phyloP scores from a whole-genome alignment of 1,140 invertebrate genomes.

The Saccostrea glomerata region DNA sequence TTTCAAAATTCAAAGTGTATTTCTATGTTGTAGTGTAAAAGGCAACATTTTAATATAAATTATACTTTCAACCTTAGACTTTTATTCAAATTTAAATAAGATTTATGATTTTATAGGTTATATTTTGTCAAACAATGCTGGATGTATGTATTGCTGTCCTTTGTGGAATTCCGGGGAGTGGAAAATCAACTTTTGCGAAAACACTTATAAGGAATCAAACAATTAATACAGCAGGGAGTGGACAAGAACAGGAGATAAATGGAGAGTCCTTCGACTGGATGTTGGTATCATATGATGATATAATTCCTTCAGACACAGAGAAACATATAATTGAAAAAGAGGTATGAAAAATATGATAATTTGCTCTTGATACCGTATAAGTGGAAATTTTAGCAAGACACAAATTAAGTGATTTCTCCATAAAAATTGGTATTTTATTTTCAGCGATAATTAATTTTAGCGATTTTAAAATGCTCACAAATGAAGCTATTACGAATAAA shows the following conservation, averaged over 20 bases:
- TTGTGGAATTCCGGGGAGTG: conserved; percentile 52
- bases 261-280: not conserved
- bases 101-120: not conserved
- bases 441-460: no score
- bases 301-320: not conserved
- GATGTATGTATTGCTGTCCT: conserved; percentile 47
- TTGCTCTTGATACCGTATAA: no score
- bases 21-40: no score
- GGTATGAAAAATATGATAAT: not conserved
- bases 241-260: not conserved
- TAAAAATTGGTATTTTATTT: no score
- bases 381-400: no score
- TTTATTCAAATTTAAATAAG: not conserved
- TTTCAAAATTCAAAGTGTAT: no score
- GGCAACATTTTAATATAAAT: no score
- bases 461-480: no score
- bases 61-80: no score
- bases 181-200: conserved; percentile 48
- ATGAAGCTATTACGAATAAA: no score
- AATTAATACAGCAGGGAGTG: not conserved
- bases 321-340: conserved; percentile 10
- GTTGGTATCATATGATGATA: conserved; percentile 19
- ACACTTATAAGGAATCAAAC: not conserved
- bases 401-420: no score
- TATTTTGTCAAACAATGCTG: not conserved